phyloP scores from a whole-genome alignment of 2,113 vertebrate genomes.

The Thamnophis sirtalis region DNA sequence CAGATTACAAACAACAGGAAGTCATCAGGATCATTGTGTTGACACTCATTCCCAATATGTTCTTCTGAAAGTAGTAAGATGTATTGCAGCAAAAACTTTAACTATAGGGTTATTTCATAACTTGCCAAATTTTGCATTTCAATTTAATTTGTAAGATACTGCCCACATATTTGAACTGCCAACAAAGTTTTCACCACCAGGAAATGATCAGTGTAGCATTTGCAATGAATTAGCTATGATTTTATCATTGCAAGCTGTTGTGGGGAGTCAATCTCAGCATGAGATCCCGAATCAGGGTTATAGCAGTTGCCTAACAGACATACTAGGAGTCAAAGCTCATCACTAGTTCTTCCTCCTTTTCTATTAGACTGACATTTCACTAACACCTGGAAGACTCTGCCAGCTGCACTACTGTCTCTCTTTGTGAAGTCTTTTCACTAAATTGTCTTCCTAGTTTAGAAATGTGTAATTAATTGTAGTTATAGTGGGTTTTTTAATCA shows the following conservation, averaged over 20 bases:
- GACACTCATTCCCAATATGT: neutral
- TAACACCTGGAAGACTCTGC: neutral
- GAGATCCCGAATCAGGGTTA: neutral
- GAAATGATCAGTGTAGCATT: neutral
- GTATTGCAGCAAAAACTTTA: neutral
- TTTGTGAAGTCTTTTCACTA: neutral
- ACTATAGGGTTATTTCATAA: neutral
- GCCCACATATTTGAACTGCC: neutral
- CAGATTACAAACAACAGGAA: neutral
- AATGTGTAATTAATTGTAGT: neutral
- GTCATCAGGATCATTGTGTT: neutral
- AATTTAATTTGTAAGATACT: neutral
- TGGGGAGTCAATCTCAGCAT: neutral
- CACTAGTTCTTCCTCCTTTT: neutral
- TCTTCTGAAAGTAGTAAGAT: neutral
- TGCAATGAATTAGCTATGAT: neutral
- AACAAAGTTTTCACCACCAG: neutral
- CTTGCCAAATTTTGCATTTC: neutral
- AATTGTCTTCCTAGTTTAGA: neutral
- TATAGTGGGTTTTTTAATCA: neutral
- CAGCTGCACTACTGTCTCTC: neutral
- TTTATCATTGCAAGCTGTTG: neutral
- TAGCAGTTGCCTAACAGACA: neutral
- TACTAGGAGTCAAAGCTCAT: neutral
- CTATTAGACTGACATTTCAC: neutral